Evolutionary conservation across 2,797 vertebrate genomes (phyloP).

Genomic region (Parauchenoglanis ngamensis): DNA sequence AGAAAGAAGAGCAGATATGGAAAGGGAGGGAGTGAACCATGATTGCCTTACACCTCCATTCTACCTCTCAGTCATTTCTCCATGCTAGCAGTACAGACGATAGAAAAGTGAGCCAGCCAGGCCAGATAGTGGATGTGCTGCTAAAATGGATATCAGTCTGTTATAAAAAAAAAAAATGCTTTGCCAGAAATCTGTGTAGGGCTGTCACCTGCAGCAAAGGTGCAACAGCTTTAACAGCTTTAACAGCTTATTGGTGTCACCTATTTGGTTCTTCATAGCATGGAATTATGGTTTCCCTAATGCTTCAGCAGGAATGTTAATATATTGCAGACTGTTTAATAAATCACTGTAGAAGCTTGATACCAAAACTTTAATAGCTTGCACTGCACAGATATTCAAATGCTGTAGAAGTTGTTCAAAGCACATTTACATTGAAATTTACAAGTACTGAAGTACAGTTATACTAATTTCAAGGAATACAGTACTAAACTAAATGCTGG

Average conservation of each 20-base stretch:
- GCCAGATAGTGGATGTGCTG: conserved; percentile 4
- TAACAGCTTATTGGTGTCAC: neutral
- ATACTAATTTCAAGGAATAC: neutral
- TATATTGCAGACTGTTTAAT: neutral
- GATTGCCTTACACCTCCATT: conserved; percentile 48
- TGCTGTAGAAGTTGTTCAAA: neutral
- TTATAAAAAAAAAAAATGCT: conserved; percentile 9
- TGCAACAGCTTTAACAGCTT: neutral
- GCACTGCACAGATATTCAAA: neutral
- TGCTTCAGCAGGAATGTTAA: neutral
- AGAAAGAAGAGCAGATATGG: conserved; percentile 54
- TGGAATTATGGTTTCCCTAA: conserved; percentile 3
- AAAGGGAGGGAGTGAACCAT: conserved; percentile 40
- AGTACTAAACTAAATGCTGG: neutral
- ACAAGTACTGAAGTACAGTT: neutral
- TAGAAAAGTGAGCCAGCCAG: conserved; percentile 19
- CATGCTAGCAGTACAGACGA: conserved; percentile 24
- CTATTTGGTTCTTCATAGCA: neutral
- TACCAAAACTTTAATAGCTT: neutral
- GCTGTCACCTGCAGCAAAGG: conserved; percentile 5
- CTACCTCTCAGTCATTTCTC: conserved; percentile 42
- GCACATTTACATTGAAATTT: neutral
- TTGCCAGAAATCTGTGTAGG: neutral
- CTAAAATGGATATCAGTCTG: conserved; percentile 33
- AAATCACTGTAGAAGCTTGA: neutral